Evolutionary conservation across 2,797 vertebrate species (phyloP).

Genomic region (Parambassis ranga): DNA sequence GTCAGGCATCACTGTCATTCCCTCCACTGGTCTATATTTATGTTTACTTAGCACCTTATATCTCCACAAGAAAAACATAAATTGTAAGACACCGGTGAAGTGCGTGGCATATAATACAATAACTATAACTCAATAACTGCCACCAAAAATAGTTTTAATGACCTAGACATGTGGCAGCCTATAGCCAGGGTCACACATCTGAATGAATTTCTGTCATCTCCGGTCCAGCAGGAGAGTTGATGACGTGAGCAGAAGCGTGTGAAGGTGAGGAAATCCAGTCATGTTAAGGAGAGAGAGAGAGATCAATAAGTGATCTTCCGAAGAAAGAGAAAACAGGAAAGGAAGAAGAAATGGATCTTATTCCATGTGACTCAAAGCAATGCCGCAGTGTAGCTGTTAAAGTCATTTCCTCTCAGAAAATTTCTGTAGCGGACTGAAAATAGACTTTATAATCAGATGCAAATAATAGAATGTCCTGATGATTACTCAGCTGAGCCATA

Average conservation of each 20-base stretch:
- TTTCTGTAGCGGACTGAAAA: conserved; percentile 40
- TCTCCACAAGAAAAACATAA: conserved; percentile 35
- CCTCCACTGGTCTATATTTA: too few species aligned
- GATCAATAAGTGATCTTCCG: conserved; percentile 36
- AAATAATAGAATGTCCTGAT: conserved; percentile 38
- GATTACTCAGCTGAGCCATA: conserved; percentile 15
- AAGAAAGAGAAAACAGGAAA: conserved; percentile 13
- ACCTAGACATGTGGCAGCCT: conserved; percentile 4
- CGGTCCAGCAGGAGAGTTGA: conserved; percentile 7
- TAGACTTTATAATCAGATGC: conserved; percentile 41
- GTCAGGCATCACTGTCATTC: too few species aligned
- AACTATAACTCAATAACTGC: conserved; percentile 24
- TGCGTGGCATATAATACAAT: conserved; percentile 20
- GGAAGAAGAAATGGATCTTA: conserved; percentile 8
- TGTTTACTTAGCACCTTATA: too few species aligned
- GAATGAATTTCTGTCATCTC: conserved; percentile 30
- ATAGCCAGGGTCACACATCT: conserved; percentile 15
- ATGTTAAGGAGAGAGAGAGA: conserved; percentile 17
- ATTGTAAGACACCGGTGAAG: conserved; percentile 6
- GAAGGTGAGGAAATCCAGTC: conserved; percentile 26
- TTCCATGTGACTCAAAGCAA: conserved; percentile 30
- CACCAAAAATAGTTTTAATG: conserved; percentile 9
- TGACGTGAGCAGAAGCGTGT: conserved; percentile 15
- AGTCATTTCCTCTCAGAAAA: conserved; percentile 40
- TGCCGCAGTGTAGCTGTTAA: conserved; percentile 22